A percentile compares a stretch with the other conserved stretches of the same genome.
Evolutionary conservation across 2,888 invertebrate genomes (phyloP).

Genomic region (Oscheius myriophilus): DNA sequence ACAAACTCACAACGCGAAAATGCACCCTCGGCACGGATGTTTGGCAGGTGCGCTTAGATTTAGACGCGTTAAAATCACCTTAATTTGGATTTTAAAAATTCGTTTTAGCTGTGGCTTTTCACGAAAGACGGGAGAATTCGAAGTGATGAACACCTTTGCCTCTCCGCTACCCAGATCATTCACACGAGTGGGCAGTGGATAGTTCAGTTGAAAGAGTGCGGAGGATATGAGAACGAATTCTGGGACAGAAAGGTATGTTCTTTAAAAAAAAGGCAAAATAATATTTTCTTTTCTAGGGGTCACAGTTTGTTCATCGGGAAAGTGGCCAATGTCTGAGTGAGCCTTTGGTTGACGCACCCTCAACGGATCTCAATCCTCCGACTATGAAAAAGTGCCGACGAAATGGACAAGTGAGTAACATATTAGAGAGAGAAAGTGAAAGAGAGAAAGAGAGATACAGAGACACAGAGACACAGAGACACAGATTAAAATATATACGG

Average conservation of each 20-base stretch:
- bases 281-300: conserved; percentile 7
- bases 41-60: conserved; percentile 66
- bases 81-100: neutral
- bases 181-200: conserved; percentile 57
- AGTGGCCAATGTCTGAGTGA: conserved; percentile 61
- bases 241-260: conserved; percentile 58
- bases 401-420: conserved; percentile 26
- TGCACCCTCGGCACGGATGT: conserved; percentile 70
- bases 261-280: neutral
- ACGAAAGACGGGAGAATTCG: conserved; percentile 60
- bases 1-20: conserved; percentile 53
- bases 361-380: conserved; percentile 40
- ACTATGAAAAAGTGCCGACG: conserved; percentile 26
- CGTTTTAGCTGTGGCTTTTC: conserved; percentile 68
- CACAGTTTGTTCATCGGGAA: conserved; percentile 48
- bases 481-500: no score
- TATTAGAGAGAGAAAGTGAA: no score
- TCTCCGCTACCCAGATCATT: conserved; percentile 48
- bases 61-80: conserved; percentile 50
- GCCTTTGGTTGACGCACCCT: conserved; percentile 33
- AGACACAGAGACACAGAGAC: no score
- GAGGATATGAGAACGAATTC: conserved; percentile 62
- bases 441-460: no score
- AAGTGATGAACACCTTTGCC: conserved; percentile 69
- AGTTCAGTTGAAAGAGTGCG: conserved; percentile 69